Evolutionary conservation across 2,797 vertebrate species (phyloP).

Genomic region (Dicrostonyx torquatus): DNA sequence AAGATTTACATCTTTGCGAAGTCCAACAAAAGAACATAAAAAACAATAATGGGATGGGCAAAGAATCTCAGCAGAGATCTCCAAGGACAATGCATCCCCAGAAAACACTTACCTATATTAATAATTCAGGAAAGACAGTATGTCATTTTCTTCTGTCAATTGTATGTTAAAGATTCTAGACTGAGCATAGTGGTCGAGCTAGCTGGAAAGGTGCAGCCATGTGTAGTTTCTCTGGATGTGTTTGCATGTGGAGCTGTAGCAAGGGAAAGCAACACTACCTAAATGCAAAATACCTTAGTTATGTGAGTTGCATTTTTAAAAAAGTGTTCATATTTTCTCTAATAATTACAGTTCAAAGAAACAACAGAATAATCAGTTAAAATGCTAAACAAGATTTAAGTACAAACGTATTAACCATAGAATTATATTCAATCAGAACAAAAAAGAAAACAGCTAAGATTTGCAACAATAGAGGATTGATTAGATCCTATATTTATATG

Average conservation of each 20-base stretch:
- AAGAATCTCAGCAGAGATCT: not conserved
- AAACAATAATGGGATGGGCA: not conserved
- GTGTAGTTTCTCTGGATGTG: not conserved
- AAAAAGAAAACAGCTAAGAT: slow-evolving; percentile 11
- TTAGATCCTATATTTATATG: not conserved
- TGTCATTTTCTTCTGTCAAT: not conserved
- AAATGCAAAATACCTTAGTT: not conserved
- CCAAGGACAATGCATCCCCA: not conserved
- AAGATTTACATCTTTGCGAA: not conserved
- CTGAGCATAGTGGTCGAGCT: not conserved
- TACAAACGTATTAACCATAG: not conserved
- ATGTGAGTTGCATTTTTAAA: not conserved
- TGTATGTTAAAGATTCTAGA: not conserved
- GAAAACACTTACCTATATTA: slow-evolving; percentile 18
- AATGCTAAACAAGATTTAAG: slow-evolving; percentile 13
- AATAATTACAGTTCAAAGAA: slow-evolving; percentile 31
- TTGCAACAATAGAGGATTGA: slow-evolving; percentile 32
- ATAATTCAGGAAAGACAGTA: not conserved
- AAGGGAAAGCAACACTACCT: not conserved
- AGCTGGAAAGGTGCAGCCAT: not conserved
- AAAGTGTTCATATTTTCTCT: not conserved
- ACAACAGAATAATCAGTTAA: slow-evolving; percentile 35
- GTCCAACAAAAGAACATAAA: not conserved
- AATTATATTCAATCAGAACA: slow-evolving; percentile 16
- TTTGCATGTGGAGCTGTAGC: not conserved